Evolutionary conservation across 2,888 invertebrate genomes (phyloP), one percentile per base, ranked within the genome.

Genomic region (Linyphia triangularis): DNA sequence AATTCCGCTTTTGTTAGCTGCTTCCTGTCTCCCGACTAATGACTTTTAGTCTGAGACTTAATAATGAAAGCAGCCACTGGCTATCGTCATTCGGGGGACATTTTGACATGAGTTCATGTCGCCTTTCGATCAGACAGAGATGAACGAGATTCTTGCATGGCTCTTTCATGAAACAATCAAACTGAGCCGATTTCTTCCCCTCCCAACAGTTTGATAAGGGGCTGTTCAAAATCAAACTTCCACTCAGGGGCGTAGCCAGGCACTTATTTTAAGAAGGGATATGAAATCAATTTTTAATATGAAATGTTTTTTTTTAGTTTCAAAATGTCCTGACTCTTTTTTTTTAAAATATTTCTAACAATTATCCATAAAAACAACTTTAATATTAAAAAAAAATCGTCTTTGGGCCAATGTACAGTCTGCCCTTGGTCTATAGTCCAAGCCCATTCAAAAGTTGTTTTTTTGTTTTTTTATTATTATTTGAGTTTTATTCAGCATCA

Each of bases 111-210:
- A 37, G 67, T 65, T 10, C 22, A 26, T 6, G 19, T n/a, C 77
- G 75, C 40, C n/a, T 69, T 70, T 63, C 70, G 70, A 78, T 70
- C 19, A 85, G 85, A 85, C 78, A 78, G 65, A 86, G 86, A 86
- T 86, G 65, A 28, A 86, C 72, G 85, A 86, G 85, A 73, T 63
- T 16, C 65, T 86, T 73, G 86, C 86, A 86, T 86, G 86, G 73
- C 22, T 51, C 85, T 86, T 86, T 86, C 72, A 70, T 43, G 72
- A 67, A 73, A 72, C 43, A 69, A 70, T 30, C 43, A 22, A 70
- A 43, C 70, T 78, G 85, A 75, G 43, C 57, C 22, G 28, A n/a
- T 51, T 51, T n/a, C n/a, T n/a, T n/a, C n/a, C n/a, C n/a, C n/a
- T n/a, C n/a, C n/a, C n/a, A n/a, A n/a, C n/a, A n/a, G n/a, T n/a